Percentiles rank a stretch among this genome's conserved stretches.
phyloP scores from a whole-genome alignment of 2,888 invertebrate genomes.

The Meiosimyza decipiens region DNA sequence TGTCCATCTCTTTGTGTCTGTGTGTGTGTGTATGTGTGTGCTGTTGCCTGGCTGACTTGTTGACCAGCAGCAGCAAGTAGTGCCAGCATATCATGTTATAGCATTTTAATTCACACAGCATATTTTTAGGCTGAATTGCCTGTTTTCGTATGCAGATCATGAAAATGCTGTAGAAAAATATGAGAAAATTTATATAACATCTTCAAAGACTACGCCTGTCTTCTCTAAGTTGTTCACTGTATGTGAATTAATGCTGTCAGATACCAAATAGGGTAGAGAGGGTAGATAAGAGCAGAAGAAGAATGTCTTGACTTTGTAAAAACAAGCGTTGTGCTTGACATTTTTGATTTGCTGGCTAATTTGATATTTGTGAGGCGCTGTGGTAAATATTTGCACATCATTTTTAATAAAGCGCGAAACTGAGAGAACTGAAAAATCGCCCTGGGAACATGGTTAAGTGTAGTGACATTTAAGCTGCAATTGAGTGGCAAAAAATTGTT shows the following conservation, averaged over 20 bases:
- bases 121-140: slow-evolving; percentile 47
- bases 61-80: slow-evolving; percentile 57
- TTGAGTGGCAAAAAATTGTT: no score
- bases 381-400: slow-evolving; percentile 30
- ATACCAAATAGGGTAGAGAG: no score
- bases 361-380: slow-evolving; percentile 25
- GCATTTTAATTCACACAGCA: slow-evolving; percentile 56
- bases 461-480: slow-evolving; percentile 16
- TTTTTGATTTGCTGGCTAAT: slow-evolving; percentile 27
- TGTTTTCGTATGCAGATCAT: slow-evolving; percentile 28
- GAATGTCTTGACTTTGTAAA: neutral
- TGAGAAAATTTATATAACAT: neutral
- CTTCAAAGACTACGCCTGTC: neutral
- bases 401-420: slow-evolving; percentile 26
- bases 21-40: neutral
- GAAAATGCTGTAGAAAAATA: neutral
- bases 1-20: neutral
- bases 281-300: no score
- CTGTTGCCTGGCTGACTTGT: slow-evolving; percentile 44
- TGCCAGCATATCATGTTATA: slow-evolving; percentile 56
- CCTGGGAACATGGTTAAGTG: neutral
- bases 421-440: neutral
- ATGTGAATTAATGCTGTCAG: no score
- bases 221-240: no score
- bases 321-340: slow-evolving; percentile 5